Percentiles rank a stretch among this genome's conserved stretches.
phyloP scores from a whole-genome alignment of 2,797 vertebrate species.

The Sebastiscus albofasciatus region DNA sequence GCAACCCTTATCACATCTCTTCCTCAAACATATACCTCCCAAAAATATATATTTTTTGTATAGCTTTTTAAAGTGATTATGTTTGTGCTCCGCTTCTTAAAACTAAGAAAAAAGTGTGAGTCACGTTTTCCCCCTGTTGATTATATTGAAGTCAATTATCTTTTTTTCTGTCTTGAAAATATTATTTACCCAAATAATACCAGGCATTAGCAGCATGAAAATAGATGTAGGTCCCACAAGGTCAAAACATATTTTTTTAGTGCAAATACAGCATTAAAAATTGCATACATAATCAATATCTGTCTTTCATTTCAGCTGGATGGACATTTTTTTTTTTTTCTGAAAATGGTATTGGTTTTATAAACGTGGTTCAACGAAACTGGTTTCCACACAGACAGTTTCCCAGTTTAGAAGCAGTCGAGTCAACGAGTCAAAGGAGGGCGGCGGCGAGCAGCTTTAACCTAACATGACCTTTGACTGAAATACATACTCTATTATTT shows the following conservation, averaged over 20 bases:
- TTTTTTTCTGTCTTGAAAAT: not conserved
- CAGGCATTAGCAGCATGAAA: not conserved
- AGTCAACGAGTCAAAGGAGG: not conserved
- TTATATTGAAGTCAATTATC: too few relatives aligned
- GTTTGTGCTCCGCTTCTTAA: too few relatives aligned
- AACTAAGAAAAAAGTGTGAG: too few relatives aligned
- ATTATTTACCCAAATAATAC: not conserved
- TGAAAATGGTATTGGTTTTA: too few relatives aligned
- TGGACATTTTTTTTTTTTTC: not conserved
- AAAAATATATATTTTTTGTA: too few relatives aligned
- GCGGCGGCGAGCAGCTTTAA: not conserved
- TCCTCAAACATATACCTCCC: too few relatives aligned
- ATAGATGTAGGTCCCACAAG: not conserved
- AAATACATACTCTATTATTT: not conserved
- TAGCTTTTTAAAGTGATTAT: too few relatives aligned
- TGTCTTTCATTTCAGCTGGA: not conserved
- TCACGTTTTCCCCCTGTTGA: not conserved
- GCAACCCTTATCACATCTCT: too few relatives aligned
- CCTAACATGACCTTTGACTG: not conserved
- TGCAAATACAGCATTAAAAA: not conserved
- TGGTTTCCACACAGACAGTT: not conserved
- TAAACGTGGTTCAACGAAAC: not conserved
- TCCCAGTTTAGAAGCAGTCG: not conserved
- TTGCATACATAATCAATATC: not conserved
- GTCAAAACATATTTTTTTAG: not conserved